Conservation (phyloP, 2,113 vertebrate genomes). For the Burhinus oedicnemus region DNA sequence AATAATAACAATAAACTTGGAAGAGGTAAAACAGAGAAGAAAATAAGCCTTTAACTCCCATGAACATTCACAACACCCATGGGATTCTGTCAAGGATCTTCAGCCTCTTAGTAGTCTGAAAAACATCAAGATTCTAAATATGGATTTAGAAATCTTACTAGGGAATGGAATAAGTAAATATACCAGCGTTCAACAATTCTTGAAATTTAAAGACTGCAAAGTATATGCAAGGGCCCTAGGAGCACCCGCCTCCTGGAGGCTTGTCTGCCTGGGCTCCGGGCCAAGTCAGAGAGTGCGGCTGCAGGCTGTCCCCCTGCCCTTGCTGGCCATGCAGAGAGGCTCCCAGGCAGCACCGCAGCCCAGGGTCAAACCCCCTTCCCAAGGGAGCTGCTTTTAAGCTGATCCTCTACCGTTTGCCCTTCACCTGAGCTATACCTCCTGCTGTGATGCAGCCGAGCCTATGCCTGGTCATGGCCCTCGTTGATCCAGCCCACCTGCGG, state of each 20-base stretch:
- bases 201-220: not conserved
- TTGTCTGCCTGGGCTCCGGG: not conserved
- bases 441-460: not conserved
- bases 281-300: not conserved
- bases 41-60: not conserved
- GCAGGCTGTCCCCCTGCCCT: not conserved
- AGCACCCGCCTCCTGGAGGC: not conserved
- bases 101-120: not conserved
- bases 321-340: not conserved
- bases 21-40: not conserved
- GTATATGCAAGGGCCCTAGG: rapidly evolving
- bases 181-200: not conserved
- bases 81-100: not conserved
- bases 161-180: not conserved
- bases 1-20: not conserved
- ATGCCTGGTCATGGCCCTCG: too few relatives aligned
- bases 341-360: not conserved
- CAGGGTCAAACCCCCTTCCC: not conserved
- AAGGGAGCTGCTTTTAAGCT: not conserved
- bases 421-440: not conserved
- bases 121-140: not conserved
- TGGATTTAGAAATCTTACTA: not conserved
- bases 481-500: too few relatives aligned
- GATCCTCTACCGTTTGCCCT: not conserved
- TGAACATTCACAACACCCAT: not conserved